Evolutionary conservation across 2,888 invertebrate genomes (phyloP), one percentile per base, ranked within the genome.

Genomic region (Plebejus argus): DNA sequence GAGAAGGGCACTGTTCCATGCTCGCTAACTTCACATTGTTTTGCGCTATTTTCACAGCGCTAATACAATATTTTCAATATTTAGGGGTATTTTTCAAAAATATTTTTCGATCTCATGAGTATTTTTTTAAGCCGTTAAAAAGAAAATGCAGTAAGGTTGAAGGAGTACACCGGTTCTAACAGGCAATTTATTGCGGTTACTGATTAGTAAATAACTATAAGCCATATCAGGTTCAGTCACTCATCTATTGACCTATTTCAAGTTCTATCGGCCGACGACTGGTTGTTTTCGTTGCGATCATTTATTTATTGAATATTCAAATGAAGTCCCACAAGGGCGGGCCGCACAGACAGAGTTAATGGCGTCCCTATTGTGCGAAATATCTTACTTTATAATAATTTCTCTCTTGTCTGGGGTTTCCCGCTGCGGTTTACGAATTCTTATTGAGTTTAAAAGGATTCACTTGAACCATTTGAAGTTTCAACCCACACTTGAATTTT

Each of bases 361-460:
- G 66, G 66, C 15, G 66, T 66, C 66, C 28, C 66, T 15, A 66
- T 66, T 66, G 66, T 66, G 66, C 66, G 28, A 66, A 66, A 66
- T 66, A 66, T 66, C 28, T 66, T 28, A 66, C 66, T 66, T 66
- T 66, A 66, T 66, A 66, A 66, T 66, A 28, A 66, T 66, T 28
- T 28, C 28, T 66, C 66, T 66, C 66, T 66, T 15, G 66, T 66
- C 66, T 28, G 66, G 61, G 61, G 66, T 1, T 66, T 66, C 66
- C 66, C 28, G 23, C 66, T 66, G 66, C 66, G 66, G 66, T 33
- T 28, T 66, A 61, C 61, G 61, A 61, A 66, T 66, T 66, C 28
- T 66, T 66, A 66, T 66, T 66, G 66, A 66, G 28, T 66, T 66
- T 66, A 28, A 28, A 66, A 66, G 66, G 66, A 66, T 66, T 66